Evolutionary conservation across 2,797 vertebrate genomes (phyloP).

Genomic region (Heliangelus exortis): DNA sequence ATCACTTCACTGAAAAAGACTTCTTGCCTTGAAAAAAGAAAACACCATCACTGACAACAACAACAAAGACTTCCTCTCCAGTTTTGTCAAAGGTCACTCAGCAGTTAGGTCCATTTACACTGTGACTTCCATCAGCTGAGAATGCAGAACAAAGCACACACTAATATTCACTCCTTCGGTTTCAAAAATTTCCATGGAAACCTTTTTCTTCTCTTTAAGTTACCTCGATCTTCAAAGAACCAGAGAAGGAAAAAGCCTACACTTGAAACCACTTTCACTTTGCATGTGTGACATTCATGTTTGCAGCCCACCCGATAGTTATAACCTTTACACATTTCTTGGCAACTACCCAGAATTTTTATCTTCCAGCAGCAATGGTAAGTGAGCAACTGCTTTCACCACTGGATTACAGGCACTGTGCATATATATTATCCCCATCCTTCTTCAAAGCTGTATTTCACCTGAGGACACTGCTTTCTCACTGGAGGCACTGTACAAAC

Average conservation of each 20-base stretch:
- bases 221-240: conserved; percentile 21
- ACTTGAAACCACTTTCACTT: conserved; percentile 1
- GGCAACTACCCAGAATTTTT: not conserved
- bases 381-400: conserved; percentile 16
- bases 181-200: conserved; percentile 42
- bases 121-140: not conserved
- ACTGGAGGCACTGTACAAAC: not conserved
- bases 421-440: not conserved
- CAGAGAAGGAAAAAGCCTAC: not conserved
- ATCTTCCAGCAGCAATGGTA: conserved; percentile 30
- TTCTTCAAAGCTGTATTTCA: not conserved
- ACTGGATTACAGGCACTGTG: not conserved
- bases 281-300: not conserved
- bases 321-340: not conserved
- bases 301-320: conserved; percentile 3
- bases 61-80: not conserved
- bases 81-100: conserved; percentile 45
- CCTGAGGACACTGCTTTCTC: not conserved
- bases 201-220: not conserved
- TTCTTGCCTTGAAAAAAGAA: not conserved
- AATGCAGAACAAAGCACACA: not conserved
- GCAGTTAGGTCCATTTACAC: conserved; percentile 48
- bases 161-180: not conserved
- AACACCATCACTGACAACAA: conserved; percentile 1
- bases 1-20: not conserved